These are phyloP conservation scores for Drosophila neotestacea DNA, from an alignment of 2,888 invertebrate species.

Conservation along the genomic window DNA sequence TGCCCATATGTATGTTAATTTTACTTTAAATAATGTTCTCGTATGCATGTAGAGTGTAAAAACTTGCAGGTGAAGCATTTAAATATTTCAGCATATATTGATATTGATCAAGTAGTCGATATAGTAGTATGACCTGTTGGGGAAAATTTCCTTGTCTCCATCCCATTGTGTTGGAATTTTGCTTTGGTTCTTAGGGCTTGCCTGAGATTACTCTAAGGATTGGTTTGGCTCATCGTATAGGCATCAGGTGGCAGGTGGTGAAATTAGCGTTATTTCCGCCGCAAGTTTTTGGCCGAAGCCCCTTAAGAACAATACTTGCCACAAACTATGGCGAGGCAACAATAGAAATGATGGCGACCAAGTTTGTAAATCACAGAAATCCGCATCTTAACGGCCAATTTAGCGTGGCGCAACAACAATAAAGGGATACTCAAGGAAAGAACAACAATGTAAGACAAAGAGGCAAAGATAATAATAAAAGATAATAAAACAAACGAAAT, in stretches of 20 bases:
- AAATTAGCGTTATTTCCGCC: constrained; percentile 78
- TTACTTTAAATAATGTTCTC: neutral
- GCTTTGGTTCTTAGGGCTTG: neutral
- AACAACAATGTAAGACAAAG: constrained; percentile 53
- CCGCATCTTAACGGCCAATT: constrained; percentile 81
- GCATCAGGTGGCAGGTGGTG: constrained; percentile 52
- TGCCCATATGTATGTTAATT: too few relatives aligned
- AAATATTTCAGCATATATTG: neutral
- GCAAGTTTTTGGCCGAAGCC: constrained; percentile 37
- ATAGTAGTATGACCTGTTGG: neutral
- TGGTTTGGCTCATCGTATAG: neutral
- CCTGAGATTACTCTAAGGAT: too few relatives aligned
- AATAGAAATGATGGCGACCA: constrained; percentile 38
- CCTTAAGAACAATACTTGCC: constrained; percentile 13
- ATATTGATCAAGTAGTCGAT: neutral
- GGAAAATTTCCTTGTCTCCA: neutral
- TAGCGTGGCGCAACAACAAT: constrained; percentile 49
- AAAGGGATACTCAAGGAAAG: constrained; percentile 24
- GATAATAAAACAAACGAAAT: constrained; percentile 79
- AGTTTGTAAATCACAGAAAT: constrained; percentile 75
- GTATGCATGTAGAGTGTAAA: neutral
- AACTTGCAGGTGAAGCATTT: neutral
- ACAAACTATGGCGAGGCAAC: constrained; percentile 32
- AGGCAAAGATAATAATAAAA: constrained; percentile 67
- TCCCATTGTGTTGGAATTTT: neutral